phyloP scores from a whole-genome alignment of 2,797 vertebrate species.

The Emys orbicularis region DNA sequence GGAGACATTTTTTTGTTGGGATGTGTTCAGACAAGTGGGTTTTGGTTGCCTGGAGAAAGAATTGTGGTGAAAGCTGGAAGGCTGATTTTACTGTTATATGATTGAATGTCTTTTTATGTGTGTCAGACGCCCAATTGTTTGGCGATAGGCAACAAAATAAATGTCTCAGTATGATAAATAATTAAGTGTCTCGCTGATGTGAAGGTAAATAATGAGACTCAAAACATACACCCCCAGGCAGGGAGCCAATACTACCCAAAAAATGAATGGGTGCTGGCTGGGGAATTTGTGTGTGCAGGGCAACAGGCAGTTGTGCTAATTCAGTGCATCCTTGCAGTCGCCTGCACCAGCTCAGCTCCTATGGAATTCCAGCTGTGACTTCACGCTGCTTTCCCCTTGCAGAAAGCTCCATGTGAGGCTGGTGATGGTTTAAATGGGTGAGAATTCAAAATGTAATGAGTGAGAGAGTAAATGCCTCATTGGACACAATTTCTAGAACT shows the following conservation, averaged over 20 bases:
- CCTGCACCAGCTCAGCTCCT: not conserved
- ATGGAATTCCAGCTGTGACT: not conserved
- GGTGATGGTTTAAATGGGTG: not conserved
- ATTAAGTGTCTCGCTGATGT: not conserved
- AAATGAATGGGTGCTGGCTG: not conserved
- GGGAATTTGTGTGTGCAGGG: not conserved
- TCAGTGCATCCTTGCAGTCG: fast-evolving
- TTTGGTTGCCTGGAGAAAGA: not conserved
- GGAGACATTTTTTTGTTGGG: not conserved
- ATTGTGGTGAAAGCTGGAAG: fast-evolving
- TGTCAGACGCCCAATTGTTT: not conserved
- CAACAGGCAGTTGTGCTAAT: not conserved
- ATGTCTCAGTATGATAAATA: not conserved
- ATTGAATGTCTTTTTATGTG: fast-evolving
- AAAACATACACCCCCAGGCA: not conserved
- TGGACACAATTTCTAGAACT: not conserved
- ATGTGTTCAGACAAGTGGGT: not conserved
- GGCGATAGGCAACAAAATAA: not conserved
- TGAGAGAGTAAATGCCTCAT: not conserved
- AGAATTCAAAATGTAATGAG: not conserved
- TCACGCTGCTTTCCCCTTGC: not conserved
- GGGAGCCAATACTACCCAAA: not conserved
- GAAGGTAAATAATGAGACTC: not conserved
- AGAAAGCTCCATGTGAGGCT: not conserved
- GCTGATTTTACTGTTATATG: not conserved